phyloP scores from a whole-genome alignment of 2,113 vertebrate genomes.

The Petroica traversi region DNA sequence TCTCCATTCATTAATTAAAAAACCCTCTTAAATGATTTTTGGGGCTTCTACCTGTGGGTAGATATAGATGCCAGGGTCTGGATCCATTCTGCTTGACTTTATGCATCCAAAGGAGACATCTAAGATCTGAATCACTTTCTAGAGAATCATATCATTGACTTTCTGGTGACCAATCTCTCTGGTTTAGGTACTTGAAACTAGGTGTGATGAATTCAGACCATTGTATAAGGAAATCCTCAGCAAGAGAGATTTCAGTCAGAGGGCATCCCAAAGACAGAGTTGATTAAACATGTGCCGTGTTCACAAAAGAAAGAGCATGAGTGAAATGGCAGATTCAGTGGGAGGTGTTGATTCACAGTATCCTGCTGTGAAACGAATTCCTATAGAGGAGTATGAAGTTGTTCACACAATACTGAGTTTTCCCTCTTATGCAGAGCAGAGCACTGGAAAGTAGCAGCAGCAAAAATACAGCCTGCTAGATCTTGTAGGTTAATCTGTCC shows the following conservation, averaged over 20 bases:
- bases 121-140: background rate
- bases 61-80: background rate
- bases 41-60: background rate
- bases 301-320: background rate
- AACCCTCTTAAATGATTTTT: background rate
- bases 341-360: background rate
- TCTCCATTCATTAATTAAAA: background rate
- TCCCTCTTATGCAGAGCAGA: background rate
- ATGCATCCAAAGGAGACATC: background rate
- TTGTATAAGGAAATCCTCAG: background rate
- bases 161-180: background rate
- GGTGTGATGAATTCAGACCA: background rate
- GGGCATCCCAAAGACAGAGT: background rate
- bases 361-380: background rate
- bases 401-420: background rate
- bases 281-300: background rate
- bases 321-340: background rate
- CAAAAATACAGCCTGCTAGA: background rate
- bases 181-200: background rate
- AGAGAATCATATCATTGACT: background rate
- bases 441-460: background rate
- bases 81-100: background rate
- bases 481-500: background rate
- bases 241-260: background rate
- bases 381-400: background rate